Conservation (phyloP, 2,888 invertebrate species). For the Steromphala cineraria region DNA sequence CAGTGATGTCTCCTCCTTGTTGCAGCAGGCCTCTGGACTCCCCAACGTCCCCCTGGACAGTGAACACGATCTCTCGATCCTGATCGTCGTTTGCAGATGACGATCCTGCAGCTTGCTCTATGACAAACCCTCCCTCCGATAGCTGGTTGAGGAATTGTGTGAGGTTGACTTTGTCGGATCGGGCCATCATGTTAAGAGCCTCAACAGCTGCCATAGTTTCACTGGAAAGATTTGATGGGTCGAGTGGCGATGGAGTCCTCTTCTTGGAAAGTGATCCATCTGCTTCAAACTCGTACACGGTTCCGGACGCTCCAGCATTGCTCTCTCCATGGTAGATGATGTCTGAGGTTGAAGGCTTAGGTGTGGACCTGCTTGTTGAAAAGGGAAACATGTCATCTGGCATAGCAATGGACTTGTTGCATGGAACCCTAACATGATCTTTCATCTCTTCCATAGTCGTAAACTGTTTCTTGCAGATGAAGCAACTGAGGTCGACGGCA, state of each 20-base stretch:
- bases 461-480: conserved; percentile 32
- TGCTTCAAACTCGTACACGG: background rate
- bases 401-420: conserved; percentile 23
- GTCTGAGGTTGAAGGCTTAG: background rate
- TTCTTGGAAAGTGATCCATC: background rate
- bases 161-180: conserved; percentile 1
- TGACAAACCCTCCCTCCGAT: conserved; percentile 13
- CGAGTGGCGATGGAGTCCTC: background rate
- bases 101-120: background rate
- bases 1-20: background rate
- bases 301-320: background rate
- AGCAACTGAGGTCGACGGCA: conserved; percentile 27
- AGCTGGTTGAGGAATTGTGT: conserved; percentile 14
- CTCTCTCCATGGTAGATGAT: background rate
- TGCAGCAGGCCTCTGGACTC: background rate
- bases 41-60: background rate
- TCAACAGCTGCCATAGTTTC: conserved; percentile 19
- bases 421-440: conserved; percentile 30
- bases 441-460: conserved; percentile 32
- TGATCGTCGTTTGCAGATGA: background rate
- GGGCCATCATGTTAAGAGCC: conserved; percentile 9
- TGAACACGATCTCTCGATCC: background rate
- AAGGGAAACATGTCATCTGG: background rate
- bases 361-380: background rate
- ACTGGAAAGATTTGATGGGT: background rate